A percentile compares a stretch with the other conserved stretches of the same genome.
Conservation (phyloP, 2,797 vertebrate genomes). For the Hephaestus fuliginosus region DNA sequence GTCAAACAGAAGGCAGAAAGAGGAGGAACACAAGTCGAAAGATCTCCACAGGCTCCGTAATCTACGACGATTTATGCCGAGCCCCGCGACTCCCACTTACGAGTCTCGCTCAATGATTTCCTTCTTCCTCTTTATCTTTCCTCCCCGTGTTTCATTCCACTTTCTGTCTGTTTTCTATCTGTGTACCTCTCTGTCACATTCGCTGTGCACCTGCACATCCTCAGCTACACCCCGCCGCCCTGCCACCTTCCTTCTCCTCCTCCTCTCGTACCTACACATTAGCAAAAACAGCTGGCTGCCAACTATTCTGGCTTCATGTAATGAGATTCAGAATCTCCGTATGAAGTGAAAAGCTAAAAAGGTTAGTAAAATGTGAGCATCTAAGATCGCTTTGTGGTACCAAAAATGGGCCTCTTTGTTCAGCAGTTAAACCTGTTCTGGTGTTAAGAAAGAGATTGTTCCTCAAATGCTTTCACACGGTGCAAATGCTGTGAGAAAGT, state of each 20-base stretch:
- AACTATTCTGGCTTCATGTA: constrained; percentile 55
- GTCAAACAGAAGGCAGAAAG: constrained; percentile 79
- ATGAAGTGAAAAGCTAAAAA: constrained; percentile 39
- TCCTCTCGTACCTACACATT: constrained; percentile 53
- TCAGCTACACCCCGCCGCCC: constrained; percentile 50
- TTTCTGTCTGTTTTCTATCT: constrained; percentile 63
- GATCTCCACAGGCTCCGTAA: constrained; percentile 81
- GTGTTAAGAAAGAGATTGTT: constrained; percentile 20
- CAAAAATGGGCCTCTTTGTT: constrained; percentile 22
- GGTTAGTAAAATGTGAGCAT: constrained; percentile 34
- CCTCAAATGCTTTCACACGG: neutral
- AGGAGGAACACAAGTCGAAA: constrained; percentile 82
- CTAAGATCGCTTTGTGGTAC: constrained; percentile 14
- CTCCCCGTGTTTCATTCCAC: constrained; percentile 63
- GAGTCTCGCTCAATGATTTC: constrained; percentile 63
- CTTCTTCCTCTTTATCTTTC: constrained; percentile 78
- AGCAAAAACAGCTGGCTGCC: constrained; percentile 72
- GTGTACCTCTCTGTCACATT: constrained; percentile 70
- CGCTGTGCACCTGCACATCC: constrained; percentile 69
- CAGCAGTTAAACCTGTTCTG: constrained; percentile 22
- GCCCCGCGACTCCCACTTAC: constrained; percentile 70
- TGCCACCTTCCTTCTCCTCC: constrained; percentile 40
- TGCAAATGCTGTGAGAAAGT: neutral
- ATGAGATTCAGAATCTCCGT: constrained; percentile 53
- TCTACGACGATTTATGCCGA: constrained; percentile 76